phyloP scores from a whole-genome alignment of 2,113 vertebrate genomes.

The Pitta sordida region DNA sequence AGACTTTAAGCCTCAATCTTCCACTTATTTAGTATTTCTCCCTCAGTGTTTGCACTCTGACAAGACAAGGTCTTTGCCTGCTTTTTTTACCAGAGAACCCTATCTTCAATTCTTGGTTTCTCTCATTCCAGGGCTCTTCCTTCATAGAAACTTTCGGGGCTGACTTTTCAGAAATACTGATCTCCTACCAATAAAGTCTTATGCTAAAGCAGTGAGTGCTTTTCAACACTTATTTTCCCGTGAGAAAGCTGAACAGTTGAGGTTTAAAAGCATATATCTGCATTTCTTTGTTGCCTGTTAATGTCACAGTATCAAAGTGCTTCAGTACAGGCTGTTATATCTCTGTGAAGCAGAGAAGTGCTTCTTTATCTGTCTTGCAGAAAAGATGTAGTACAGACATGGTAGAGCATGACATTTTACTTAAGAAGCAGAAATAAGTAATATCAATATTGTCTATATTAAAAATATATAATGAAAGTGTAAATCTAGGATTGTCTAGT shows the following conservation, averaged over 20 bases:
- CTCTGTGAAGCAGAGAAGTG: not conserved
- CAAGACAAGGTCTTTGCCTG: not conserved
- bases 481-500: not conserved
- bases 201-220: not conserved
- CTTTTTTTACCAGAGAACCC: not conserved
- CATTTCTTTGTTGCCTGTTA: slow-evolving; percentile 31
- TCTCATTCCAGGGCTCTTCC: not conserved
- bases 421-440: not conserved
- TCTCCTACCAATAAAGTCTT: not conserved
- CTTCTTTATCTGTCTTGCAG: not conserved
- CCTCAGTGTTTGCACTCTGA: not conserved
- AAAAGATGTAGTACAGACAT: not conserved
- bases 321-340: not conserved
- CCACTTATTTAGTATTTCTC: not conserved
- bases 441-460: not conserved
- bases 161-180: not conserved
- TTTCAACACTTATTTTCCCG: not conserved
- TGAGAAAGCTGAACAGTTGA: not conserved
- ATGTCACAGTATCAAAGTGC: not conserved
- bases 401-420: not conserved
- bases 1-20: not conserved
- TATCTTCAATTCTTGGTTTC: not conserved
- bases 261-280: not conserved
- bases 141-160: not conserved
- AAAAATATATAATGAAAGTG: not conserved